Evolutionary conservation across 1,140 invertebrate genomes (phyloP).

Genomic region (Ditylenchus dipsaci): DNA sequence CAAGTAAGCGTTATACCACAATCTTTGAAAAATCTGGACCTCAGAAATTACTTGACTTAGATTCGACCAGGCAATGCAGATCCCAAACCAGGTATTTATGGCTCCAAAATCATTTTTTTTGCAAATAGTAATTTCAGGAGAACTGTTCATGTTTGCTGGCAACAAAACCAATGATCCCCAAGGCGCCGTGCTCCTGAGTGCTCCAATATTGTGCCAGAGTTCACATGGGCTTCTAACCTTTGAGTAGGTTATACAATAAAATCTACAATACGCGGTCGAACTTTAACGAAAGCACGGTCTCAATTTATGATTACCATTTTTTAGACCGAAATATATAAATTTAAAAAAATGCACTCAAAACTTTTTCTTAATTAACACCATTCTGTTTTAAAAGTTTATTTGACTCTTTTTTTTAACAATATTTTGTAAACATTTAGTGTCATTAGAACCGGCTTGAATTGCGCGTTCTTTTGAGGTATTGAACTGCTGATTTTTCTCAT

Average conservation of each 20-base stretch:
- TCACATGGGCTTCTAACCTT: constrained; percentile 39
- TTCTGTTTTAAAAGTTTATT: no score
- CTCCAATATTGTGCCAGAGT: constrained; percentile 42
- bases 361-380: no score
- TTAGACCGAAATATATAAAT: no score
- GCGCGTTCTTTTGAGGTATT: no score
- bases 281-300: no score
- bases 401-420: no score
- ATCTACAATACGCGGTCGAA: no score
- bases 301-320: no score
- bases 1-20: constrained; percentile 9
- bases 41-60: not conserved
- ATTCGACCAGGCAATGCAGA: constrained; percentile 35
- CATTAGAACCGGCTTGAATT: no score
- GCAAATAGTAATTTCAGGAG: constrained; percentile 22
- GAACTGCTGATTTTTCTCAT: no score
- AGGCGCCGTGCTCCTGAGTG: constrained; percentile 39
- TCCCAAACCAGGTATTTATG: constrained; percentile 18
- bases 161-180: constrained; percentile 40
- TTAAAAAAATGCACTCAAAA: no score
- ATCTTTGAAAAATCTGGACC: not conserved
- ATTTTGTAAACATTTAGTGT: no score
- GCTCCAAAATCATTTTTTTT: not conserved
- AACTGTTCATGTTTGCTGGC: constrained; percentile 35
- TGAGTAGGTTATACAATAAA: constrained; percentile 35